Conservation (phyloP, 2,888 invertebrate genomes). For the Antitype chi region DNA sequence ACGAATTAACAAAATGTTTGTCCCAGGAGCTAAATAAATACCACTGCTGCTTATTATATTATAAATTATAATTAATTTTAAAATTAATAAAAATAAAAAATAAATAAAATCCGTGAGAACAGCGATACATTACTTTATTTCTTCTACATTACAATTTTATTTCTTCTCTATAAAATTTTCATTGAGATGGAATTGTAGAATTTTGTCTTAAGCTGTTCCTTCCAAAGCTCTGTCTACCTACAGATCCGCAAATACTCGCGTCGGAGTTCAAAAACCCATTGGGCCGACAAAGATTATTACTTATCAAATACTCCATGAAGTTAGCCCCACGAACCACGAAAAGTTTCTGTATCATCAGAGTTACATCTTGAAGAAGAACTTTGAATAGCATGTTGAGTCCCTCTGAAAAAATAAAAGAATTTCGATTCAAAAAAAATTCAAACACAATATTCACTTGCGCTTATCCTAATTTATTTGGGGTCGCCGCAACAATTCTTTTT, state of each 20-base stretch:
- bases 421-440: background rate
- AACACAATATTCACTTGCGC: background rate
- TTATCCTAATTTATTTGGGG: too few species aligned
- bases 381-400: background rate
- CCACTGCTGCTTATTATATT: background rate
- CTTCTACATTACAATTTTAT: background rate
- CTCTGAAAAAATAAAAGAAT: background rate
- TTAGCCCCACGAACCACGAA: background rate
- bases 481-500: too few species aligned
- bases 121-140: background rate
- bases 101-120: background rate
- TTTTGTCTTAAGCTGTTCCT: background rate
- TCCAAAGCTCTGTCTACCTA: background rate
- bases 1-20: background rate
- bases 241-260: background rate
- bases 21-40: background rate
- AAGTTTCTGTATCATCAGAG: background rate
- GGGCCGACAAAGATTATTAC: background rate
- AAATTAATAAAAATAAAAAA: background rate
- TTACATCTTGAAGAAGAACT: constrained; percentile 15
- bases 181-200: background rate
- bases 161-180: background rate
- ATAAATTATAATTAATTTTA: background rate
- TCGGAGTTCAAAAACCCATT: background rate
- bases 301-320: background rate